Base-by-base conservation (phyloP, 64 coral and sea anemone species). In the Exaiptasia diaphana region DNA sequence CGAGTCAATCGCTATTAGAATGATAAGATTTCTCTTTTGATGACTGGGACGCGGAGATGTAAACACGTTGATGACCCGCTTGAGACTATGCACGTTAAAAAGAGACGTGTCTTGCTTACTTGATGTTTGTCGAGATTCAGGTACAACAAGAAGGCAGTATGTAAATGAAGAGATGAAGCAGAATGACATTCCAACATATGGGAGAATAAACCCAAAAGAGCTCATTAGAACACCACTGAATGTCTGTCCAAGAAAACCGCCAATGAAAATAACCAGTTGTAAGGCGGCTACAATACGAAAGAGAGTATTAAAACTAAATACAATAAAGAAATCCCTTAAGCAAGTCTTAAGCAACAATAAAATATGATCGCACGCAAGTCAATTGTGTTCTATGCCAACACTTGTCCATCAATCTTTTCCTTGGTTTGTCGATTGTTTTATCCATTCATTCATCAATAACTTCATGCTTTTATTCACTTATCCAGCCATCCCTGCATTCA, bases 211-310 rank as follows among this genome's bases (percentile, higher is more conserved):
- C 60, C 88, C 88, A 32, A 78, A 85, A n/a, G 63, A 42, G 39
- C 81, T 90, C 29, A 97, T 82, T 46, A 79, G 81, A 12, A 81
- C 12, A 7, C 93, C 93, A 52, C 93, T 97, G 62, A 85, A 73
- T n/a, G 82, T 35, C 38, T 97, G 93, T 6, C 88, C 74, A 62
- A 97, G 59, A 36, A 87, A 86, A 25, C 93, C 93, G 2, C 93
- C 93, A 52, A 83, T 87, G 62, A 97, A 97, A 13, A 91, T 52
- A 4, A 87, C 27, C 5, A 97, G 41, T 64, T 97, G 88, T n/a
- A 97, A 40, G 46, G 91, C 21, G 0, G 88, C 93, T 97, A 23
- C 15, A 77, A 17, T 3, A 57, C 17, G 53, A 48, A 38, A n/a
- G n/a, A n/a, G n/a, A n/a, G n/a, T n/a, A n/a, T n/a, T n/a, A n/a